Percentiles rank a stretch among this genome's conserved stretches.
Conservation (phyloP, 2,113 vertebrate genomes). For the Xenotilapia caudafasciata region DNA sequence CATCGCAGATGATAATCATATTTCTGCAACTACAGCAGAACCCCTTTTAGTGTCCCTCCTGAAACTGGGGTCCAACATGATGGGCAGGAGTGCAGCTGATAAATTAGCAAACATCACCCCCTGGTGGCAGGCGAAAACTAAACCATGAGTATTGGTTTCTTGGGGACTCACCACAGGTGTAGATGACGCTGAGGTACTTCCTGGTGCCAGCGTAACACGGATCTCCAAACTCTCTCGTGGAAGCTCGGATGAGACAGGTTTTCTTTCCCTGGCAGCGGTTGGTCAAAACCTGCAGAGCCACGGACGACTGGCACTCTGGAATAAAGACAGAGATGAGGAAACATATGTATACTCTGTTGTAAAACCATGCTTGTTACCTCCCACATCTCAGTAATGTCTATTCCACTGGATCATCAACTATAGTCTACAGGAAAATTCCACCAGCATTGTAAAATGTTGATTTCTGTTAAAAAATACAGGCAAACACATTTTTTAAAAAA, state of each 20-base stretch:
- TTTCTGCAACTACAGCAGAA: not conserved
- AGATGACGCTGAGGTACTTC: conserved; percentile 88
- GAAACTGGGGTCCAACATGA: not conserved
- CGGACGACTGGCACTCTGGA: conserved; percentile 80
- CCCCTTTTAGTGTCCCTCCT: not conserved
- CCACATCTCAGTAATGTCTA: not conserved
- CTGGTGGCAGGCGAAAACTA: conserved; percentile 21
- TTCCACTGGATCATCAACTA: not conserved
- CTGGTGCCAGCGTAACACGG: conserved; percentile 84
- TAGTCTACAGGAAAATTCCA: not conserved
- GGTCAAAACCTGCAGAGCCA: conserved; percentile 78
- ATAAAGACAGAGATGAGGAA: not conserved
- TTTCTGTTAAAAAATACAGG: not conserved
- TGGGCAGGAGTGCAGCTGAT: not conserved
- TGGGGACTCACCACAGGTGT: conserved; percentile 82
- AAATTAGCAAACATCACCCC: conserved; percentile 23
- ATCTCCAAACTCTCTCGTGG: conserved; percentile 82
- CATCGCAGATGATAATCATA: not conserved
- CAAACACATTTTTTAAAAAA: accelerated
- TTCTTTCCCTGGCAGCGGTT: conserved; percentile 82
- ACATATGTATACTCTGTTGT: not conserved
- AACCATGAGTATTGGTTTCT: not conserved
- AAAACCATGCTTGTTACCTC: not conserved
- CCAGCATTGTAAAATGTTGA: not conserved
- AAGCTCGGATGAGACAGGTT: conserved; percentile 79